Base-by-base conservation (phyloP, 2,797 vertebrate genomes). In the Tenualosa ilisha region DNA sequence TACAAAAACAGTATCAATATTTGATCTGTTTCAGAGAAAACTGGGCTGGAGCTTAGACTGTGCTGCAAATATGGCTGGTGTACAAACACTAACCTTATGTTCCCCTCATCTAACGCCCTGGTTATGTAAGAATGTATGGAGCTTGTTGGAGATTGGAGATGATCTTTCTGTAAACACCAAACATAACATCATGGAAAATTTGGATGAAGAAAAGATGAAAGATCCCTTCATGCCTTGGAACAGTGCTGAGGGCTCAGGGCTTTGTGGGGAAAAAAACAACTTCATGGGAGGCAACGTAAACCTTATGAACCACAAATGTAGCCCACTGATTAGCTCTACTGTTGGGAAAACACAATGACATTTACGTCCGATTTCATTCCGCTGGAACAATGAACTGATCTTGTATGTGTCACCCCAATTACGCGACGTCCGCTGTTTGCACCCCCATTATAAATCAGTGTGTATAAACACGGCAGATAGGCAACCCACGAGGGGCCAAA, bases 361-460 rank as follows among this genome's bases (percentile, higher is more conserved):
- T 79, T 79, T 46, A 79, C 37, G 72, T 5, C 40, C 22, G 72
- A 6, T 79, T 22, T 22, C 20, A 15, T 46, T 79, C 40, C 13
- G 26, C 26, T 72, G 26, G 65, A 72, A 72, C 26, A 37, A 37
- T 6, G 72, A 79, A 40, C 72, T 0, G 17, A 46, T 79, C 72
- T 79, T 17, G 37, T 40, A 22, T 46, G 40, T 46, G 72, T 46
- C 72, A 79, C 72, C 72, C 72, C 72, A 79, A 79, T 79, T 79
- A 79, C 72, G 22, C 17, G 40, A 46, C 40, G 6, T 20, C 40
- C 17, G 72, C 72, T 79, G 72, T 79, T 79, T 79, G 72, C 8
- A 43, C 72, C 40, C 72, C 72, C 72, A 79, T 79, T 46, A 79
- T 40, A 79, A 79, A 79, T 79, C 72, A 79, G 22, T 79, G 72